phyloP scores from a whole-genome alignment of 1,140 invertebrate genomes.

The Sweltsa coloradensis region DNA sequence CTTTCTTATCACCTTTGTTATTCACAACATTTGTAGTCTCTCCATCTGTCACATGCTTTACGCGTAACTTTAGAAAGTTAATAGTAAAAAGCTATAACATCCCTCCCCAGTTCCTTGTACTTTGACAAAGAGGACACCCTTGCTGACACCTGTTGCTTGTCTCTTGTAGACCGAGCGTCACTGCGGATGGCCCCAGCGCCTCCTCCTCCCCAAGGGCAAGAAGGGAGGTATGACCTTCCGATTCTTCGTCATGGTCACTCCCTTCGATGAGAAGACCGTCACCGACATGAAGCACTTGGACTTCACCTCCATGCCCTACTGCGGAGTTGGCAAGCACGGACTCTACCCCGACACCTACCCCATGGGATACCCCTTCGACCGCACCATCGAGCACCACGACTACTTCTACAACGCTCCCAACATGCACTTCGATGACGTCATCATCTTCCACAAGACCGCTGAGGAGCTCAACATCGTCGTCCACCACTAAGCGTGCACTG shows the following conservation, averaged over 20 bases:
- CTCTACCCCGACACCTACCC: conserved; percentile 37
- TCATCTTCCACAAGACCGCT: conserved; percentile 14
- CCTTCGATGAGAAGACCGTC: conserved; percentile 24
- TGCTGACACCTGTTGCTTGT: conserved; percentile 32
- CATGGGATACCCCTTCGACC: conserved; percentile 55
- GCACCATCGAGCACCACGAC: conserved; percentile 20
- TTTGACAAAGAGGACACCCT: too few species aligned
- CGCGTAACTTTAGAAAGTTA: too few species aligned
- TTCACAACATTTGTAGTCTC: too few species aligned
- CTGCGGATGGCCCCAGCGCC: conserved; percentile 44
- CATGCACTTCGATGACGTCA: conserved; percentile 11
- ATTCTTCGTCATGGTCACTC: conserved; percentile 35
- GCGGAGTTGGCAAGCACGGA: conserved; percentile 8
- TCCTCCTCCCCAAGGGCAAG: conserved; percentile 53
- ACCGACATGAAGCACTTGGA: conserved; percentile 24
- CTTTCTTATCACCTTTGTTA: too few species aligned
- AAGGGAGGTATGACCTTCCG: conserved; percentile 47
- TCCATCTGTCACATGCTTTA: too few species aligned
- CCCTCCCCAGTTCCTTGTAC: conserved; percentile 30
- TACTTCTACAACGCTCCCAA: conserved; percentile 10
- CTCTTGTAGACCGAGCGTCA: conserved; percentile 19
- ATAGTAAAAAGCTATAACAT: too few species aligned
- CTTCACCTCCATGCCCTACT: conserved; percentile 21
- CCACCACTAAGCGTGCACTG: neutral
- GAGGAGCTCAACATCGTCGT: conserved; percentile 5